Evolutionary conservation across 2,797 vertebrate species (phyloP).

Genomic region (Sebastes hubbsi): DNA sequence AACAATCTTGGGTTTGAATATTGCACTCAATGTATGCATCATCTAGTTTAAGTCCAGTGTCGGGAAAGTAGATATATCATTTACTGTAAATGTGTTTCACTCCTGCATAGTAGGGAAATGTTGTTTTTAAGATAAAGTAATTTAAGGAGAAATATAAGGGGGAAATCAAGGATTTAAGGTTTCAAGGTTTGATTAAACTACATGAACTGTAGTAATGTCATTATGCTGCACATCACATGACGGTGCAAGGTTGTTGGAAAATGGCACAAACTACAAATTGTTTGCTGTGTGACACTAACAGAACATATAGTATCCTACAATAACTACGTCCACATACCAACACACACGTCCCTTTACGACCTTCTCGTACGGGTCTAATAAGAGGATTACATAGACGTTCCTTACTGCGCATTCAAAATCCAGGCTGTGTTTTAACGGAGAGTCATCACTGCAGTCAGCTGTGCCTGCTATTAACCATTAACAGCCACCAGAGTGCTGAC

Average conservation of each 20-base stretch:
- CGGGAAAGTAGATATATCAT: not conserved
- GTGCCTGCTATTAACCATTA: conserved; percentile 71
- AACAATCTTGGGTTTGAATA: not conserved
- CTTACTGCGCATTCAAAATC: conserved; percentile 56
- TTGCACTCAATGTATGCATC: not conserved
- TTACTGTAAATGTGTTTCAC: not conserved
- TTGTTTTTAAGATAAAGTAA: not conserved
- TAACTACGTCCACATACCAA: not conserved
- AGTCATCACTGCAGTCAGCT: conserved; percentile 30
- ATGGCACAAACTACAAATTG: not conserved
- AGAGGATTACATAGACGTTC: not conserved
- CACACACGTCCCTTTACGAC: not conserved
- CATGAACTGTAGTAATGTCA: not conserved
- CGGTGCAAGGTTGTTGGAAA: not conserved
- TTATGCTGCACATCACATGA: not conserved
- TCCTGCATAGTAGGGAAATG: not conserved
- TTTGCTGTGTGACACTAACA: not conserved
- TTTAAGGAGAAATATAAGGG: not conserved
- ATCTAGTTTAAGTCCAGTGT: not conserved
- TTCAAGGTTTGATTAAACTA: not conserved
- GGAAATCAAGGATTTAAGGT: not conserved
- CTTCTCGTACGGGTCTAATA: not conserved
- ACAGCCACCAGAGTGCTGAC: conserved; percentile 25
- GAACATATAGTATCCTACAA: not conserved
- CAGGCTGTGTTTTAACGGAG: conserved; percentile 27